Conservation (phyloP, 1,140 invertebrate genomes). For the Tetragonula clypearis region DNA sequence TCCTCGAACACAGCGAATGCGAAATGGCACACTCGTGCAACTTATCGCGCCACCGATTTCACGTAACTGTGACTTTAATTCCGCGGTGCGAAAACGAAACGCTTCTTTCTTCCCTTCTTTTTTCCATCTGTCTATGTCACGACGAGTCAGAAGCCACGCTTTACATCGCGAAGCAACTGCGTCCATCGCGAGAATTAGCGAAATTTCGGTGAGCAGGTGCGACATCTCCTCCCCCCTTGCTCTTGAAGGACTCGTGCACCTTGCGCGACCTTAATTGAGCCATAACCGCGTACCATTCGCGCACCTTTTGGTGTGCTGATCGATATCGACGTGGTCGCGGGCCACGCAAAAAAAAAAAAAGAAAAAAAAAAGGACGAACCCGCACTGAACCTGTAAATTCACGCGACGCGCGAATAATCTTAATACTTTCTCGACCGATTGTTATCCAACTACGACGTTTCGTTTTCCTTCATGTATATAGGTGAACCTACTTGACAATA, state of each 20-base stretch:
- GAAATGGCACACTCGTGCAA: neutral
- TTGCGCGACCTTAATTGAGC: constrained; percentile 45
- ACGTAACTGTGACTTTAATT: neutral
- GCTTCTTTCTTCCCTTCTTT: too few relatives aligned
- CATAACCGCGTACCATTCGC: constrained; percentile 9
- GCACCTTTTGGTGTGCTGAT: constrained; percentile 20
- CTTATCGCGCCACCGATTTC: neutral
- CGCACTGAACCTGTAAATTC: constrained; percentile 35
- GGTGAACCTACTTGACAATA: neutral
- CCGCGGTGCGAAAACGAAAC: neutral
- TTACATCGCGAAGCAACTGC: too few relatives aligned
- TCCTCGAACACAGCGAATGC: neutral
- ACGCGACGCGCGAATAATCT: constrained; percentile 6
- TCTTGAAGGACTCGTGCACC: constrained; percentile 18
- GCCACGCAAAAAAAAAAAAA: neutral
- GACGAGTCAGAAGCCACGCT: neutral
- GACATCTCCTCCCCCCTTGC: neutral
- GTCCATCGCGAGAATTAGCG: neutral
- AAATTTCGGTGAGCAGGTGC: constrained; percentile 31
- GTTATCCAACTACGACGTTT: constrained; percentile 28
- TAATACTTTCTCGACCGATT: constrained; percentile 38
- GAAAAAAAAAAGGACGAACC: too few relatives aligned
- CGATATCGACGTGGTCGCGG: constrained; percentile 23
- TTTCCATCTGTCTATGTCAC: too few relatives aligned
- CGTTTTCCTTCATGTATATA: neutral